Conservation (phyloP, 2,797 vertebrate genomes). For the Enteromius thamalakanensis region DNA sequence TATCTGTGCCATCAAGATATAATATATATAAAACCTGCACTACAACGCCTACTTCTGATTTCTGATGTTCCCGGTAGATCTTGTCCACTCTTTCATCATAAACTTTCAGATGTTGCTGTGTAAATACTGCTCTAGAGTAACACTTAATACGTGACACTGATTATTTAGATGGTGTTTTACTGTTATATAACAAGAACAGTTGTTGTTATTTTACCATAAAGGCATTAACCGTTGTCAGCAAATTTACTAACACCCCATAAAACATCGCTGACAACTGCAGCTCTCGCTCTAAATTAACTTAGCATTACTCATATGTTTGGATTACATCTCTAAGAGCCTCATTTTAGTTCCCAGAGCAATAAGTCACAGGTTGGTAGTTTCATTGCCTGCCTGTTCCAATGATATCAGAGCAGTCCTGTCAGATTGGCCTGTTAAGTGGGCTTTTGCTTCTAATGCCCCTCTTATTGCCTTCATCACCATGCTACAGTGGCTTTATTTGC, state of each 20-base stretch:
- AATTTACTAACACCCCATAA: constrained; percentile 1
- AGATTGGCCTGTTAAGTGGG: constrained; percentile 34
- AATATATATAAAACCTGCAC: neutral
- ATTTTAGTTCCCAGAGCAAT: constrained; percentile 26
- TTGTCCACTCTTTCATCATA: neutral
- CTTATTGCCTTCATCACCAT: constrained; percentile 36
- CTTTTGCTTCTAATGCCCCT: constrained; percentile 26
- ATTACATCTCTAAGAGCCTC: constrained; percentile 28
- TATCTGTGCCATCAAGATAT: neutral
- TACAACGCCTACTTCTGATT: no score
- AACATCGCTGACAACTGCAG: neutral
- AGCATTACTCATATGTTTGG: constrained; percentile 18
- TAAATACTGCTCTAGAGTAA: neutral
- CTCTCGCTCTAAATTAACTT: constrained; percentile 28
- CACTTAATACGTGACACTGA: neutral
- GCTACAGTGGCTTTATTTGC: constrained; percentile 44
- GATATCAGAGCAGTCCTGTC: constrained; percentile 7
- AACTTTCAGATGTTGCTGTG: neutral
- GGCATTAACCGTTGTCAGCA: neutral
- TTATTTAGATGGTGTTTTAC: constrained; percentile 1
- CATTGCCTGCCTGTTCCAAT: constrained; percentile 27
- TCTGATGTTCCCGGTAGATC: neutral
- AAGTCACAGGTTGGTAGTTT: constrained; percentile 35
- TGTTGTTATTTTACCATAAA: constrained; percentile 22
- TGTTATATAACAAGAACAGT: neutral